These are phyloP conservation scores for Bombus waltoni DNA, from an alignment of 1,140 invertebrate genomes.

Conservation along the genomic window DNA sequence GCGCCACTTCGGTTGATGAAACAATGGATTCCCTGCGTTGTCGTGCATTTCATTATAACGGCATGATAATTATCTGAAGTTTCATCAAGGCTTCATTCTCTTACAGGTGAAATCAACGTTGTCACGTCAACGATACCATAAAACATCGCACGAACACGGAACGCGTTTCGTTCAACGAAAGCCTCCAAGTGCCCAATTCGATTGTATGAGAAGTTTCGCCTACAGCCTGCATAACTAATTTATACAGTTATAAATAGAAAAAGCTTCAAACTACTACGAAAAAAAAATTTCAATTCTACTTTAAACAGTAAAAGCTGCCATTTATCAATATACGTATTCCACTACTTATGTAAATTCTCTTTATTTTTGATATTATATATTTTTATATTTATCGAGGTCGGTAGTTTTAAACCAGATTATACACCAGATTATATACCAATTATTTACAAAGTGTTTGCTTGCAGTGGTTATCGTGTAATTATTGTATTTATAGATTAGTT, in stretches of 20 bases:
- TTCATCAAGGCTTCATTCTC: constrained; percentile 18
- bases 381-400: too few relatives aligned
- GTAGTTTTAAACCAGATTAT: too few relatives aligned
- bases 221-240: not conserved
- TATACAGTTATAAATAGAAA: not conserved
- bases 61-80: constrained; percentile 32
- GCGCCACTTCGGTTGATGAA: not conserved
- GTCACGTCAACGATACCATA: constrained; percentile 32
- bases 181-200: constrained; percentile 11
- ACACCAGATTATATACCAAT: too few relatives aligned
- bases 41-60: constrained; percentile 2
- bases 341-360: too few relatives aligned
- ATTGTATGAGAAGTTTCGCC: not conserved
- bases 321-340: too few relatives aligned
- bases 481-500: too few relatives aligned
- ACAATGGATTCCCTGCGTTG: constrained; percentile 6
- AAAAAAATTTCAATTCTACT: too few relatives aligned
- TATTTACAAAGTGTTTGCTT: too few relatives aligned
- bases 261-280: too few relatives aligned
- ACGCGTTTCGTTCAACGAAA: constrained; percentile 1
- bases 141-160: constrained; percentile 1
- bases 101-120: constrained; percentile 11
- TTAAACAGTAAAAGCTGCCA: too few relatives aligned
- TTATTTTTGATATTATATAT: too few relatives aligned
- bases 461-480: too few relatives aligned